Evolutionary conservation across 2,797 vertebrate genomes (phyloP).

Genomic region (Labeo calbasu): DNA sequence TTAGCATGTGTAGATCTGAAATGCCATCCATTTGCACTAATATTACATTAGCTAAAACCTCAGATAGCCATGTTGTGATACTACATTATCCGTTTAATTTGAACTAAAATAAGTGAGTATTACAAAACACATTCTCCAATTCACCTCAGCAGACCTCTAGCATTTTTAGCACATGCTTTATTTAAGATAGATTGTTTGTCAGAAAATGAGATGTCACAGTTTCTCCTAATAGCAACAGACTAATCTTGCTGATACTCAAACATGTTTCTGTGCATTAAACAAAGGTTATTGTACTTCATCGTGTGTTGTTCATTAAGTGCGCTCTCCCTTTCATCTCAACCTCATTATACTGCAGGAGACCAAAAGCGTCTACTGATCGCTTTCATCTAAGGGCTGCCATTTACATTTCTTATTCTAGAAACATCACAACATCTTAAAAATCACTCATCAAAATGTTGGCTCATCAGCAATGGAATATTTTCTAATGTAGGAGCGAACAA

Average conservation of each 20-base stretch:
- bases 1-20: background rate
- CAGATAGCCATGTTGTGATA: background rate
- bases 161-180: conserved; percentile 42
- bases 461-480: conserved; percentile 6
- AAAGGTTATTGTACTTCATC: conserved; percentile 5
- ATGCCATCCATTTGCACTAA: conserved; percentile 11
- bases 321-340: conserved; percentile 31
- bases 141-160: conserved; percentile 5
- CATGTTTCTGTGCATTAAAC: conserved; percentile 20
- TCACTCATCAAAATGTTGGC: conserved; percentile 21
- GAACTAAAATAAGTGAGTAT: background rate
- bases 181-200: background rate
- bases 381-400: conserved; percentile 9
- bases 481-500: background rate
- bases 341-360: conserved; percentile 22
- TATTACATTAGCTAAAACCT: conserved; percentile 19
- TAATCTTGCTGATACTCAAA: background rate
- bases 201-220: conserved; percentile 7
- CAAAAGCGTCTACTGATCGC: background rate
- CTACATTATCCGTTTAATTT: background rate
- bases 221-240: conserved; percentile 20
- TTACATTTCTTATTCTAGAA: conserved; percentile 8
- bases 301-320: conserved; percentile 15
- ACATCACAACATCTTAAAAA: conserved; percentile 12
- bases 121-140: conserved; percentile 1